Evolutionary conservation across 1,140 invertebrate species (phyloP).

Genomic region (Drosophila repleta): DNA sequence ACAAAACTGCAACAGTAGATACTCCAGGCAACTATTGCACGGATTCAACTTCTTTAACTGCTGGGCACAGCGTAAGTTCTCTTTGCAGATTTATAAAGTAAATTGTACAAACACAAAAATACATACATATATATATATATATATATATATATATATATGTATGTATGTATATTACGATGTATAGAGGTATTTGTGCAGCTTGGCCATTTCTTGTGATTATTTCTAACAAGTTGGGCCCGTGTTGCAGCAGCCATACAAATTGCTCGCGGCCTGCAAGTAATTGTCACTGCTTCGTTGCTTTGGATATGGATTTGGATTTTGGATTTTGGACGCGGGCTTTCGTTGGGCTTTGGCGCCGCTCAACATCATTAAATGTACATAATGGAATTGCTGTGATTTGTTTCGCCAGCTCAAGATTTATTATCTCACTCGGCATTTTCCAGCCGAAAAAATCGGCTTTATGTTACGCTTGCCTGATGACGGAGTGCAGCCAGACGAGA

Average conservation of each 20-base stretch:
- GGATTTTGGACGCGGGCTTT: conserved; percentile 41
- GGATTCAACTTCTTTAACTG: conserved; percentile 41
- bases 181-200: conserved; percentile 10
- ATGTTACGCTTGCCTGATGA: conserved; percentile 73
- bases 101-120: no score
- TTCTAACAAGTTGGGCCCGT: conserved; percentile 61
- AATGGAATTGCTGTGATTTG: conserved; percentile 81
- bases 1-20: conserved; percentile 51
- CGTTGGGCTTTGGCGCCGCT: conserved; percentile 26
- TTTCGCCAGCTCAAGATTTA: conserved; percentile 70
- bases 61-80: conserved; percentile 21
- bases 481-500: conserved; percentile 71
- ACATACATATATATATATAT: not conserved
- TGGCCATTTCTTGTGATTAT: conserved; percentile 76
- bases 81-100: conserved; percentile 16
- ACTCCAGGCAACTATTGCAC: conserved; percentile 20
- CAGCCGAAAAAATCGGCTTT: conserved; percentile 77
- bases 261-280: conserved; percentile 78
- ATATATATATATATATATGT: conserved; percentile 7
- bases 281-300: conserved; percentile 71
- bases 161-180: conserved; percentile 3
- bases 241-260: conserved; percentile 70
- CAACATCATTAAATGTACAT: conserved; percentile 79
- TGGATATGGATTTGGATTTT: conserved; percentile 50
- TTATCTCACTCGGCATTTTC: conserved; percentile 71